phyloP scores from a whole-genome alignment of 2,113 vertebrate genomes.

The Sterrhoptilus dennistouni region DNA sequence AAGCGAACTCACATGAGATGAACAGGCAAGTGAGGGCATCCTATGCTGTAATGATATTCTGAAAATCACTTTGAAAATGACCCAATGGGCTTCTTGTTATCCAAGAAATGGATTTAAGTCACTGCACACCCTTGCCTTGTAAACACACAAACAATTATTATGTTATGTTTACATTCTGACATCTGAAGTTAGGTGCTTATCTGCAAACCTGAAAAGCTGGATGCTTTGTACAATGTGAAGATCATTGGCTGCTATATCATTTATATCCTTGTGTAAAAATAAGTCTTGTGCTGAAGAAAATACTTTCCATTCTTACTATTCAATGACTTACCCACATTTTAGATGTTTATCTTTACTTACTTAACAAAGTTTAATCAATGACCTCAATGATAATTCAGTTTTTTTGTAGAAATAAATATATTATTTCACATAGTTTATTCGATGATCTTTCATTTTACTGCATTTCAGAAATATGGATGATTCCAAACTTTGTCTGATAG shows the following conservation, averaged over 20 bases:
- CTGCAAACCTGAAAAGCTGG: neutral
- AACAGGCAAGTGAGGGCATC: neutral
- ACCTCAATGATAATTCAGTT: neutral
- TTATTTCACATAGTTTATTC: neutral
- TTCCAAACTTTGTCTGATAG: neutral
- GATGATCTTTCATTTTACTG: neutral
- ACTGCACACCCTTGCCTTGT: neutral
- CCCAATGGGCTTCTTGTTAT: neutral
- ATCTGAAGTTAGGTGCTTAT: neutral
- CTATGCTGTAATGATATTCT: neutral
- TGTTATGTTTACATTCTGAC: neutral
- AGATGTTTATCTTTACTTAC: neutral
- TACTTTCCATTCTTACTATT: neutral
- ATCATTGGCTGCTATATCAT: neutral
- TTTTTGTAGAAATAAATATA: neutral
- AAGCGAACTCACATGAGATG: neutral
- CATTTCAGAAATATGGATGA: neutral
- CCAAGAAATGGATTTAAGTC: neutral
- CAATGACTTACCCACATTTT: neutral
- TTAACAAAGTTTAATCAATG: neutral
- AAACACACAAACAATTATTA: neutral
- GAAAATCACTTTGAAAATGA: neutral
- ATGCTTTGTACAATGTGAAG: neutral
- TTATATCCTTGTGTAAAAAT: neutral
- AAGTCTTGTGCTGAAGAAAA: neutral